A percentile compares a stretch with the other conserved stretches of the same genome.
These are phyloP conservation scores for Aurelia aurita complex sp. Pacific DNA, from an alignment of 30 jellyfish, hydroid and myxozoan species.

Conservation along the genomic window DNA sequence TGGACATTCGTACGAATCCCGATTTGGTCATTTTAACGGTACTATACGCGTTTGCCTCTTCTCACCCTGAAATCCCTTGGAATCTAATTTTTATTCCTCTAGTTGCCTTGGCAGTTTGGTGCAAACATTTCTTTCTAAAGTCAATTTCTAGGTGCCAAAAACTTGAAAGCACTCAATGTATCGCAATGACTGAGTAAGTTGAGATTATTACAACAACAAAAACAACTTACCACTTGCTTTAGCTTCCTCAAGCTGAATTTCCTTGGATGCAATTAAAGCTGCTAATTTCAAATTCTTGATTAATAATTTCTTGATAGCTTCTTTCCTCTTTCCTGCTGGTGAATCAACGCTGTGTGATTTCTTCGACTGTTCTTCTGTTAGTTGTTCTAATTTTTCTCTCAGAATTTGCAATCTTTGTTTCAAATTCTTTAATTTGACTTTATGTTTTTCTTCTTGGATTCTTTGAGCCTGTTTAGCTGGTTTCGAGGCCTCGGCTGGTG, in stretches of 20 bases:
- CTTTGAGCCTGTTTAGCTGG: constrained; percentile 79
- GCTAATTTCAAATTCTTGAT: constrained; percentile 92
- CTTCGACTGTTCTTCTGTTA: constrained; percentile 94
- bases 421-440: constrained; percentile 56
- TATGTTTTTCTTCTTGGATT: constrained; percentile 54
- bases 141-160: too few species aligned
- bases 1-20: too few species aligned
- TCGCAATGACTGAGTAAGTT: neutral
- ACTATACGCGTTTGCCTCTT: too few species aligned
- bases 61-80: too few species aligned
- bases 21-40: too few species aligned
- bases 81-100: too few species aligned
- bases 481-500: constrained; percentile 76
- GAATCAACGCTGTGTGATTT: constrained; percentile 80
- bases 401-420: constrained; percentile 63
- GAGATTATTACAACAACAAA: neutral
- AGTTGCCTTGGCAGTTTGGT: neutral
- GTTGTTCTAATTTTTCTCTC: constrained; percentile 57
- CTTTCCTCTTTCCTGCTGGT: constrained; percentile 79
- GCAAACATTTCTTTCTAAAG: neutral
- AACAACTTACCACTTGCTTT: constrained; percentile 64
- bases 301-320: constrained; percentile 86
- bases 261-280: constrained; percentile 96
- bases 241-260: constrained; percentile 93
- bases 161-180: neutral